Percentiles rank a stretch among this genome's conserved stretches.
Evolutionary conservation across 92 coral and sea anemone species (phyloP).

Genomic region (Porites cylindrica): DNA sequence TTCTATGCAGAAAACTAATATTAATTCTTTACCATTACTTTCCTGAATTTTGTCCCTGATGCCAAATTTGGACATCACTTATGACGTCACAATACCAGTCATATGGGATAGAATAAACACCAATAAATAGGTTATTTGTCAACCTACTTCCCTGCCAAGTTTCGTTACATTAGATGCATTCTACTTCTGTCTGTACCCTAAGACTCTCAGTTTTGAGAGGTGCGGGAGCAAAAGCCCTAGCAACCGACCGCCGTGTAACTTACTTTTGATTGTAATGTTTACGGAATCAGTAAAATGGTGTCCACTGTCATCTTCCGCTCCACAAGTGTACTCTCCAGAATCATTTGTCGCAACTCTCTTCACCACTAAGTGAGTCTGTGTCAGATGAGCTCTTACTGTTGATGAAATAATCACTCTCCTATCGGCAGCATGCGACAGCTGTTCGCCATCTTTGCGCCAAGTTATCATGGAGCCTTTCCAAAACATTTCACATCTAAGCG

Average conservation of each 20-base stretch:
- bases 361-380: slow-evolving; percentile 6
- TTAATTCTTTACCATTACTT: too few relatives aligned
- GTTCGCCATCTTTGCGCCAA: slow-evolving; percentile 20
- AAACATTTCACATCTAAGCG: neutral
- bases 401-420: neutral
- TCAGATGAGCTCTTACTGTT: neutral
- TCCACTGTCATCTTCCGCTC: slow-evolving; percentile 17
- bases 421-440: neutral
- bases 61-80: too few relatives aligned
- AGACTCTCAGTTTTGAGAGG: too few relatives aligned
- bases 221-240: too few relatives aligned
- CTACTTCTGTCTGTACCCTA: too few relatives aligned
- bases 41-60: too few relatives aligned
- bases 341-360: slow-evolving; percentile 33
- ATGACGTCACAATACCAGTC: too few relatives aligned
- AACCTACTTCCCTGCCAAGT: too few relatives aligned
- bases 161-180: too few relatives aligned
- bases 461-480: neutral
- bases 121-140: too few relatives aligned
- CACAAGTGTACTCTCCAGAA: slow-evolving; percentile 60
- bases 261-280: slow-evolving; percentile 53
- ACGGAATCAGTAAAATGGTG: neutral
- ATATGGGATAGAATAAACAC: too few relatives aligned
- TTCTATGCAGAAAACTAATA: too few relatives aligned
- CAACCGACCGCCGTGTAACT: neutral